These are phyloP conservation scores for Remorina albescens DNA, from an alignment of 2,797 vertebrate genomes.

Conservation along the genomic window DNA sequence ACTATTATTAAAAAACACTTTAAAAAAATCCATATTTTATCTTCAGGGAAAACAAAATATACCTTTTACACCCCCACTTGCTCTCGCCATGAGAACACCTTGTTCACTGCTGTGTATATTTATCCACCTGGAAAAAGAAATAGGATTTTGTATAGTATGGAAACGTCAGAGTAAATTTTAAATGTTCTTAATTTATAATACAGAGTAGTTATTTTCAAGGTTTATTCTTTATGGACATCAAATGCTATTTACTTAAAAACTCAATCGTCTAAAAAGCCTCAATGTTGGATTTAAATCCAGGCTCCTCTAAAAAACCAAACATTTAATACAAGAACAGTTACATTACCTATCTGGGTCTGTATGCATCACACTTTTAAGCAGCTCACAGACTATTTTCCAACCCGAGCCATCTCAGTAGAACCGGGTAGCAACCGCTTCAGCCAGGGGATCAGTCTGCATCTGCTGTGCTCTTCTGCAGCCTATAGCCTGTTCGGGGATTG, in stretches of 20 bases:
- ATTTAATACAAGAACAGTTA: not conserved
- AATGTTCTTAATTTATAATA: not conserved
- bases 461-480: conserved; percentile 60
- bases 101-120: not conserved
- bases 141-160: not conserved
- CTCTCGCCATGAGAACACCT: not conserved
- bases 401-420: conserved; percentile 47
- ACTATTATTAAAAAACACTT: not conserved
- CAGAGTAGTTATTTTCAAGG: not conserved
- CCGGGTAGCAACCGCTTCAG: conserved; percentile 50
- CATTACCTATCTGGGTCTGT: conserved; percentile 50
- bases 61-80: not conserved
- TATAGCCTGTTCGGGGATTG: conserved; percentile 52
- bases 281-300: conserved; percentile 44
- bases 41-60: not conserved
- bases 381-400: conserved; percentile 39
- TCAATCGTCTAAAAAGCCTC: conserved; percentile 13
- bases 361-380: conserved; percentile 45
- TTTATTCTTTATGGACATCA: not conserved
- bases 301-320: conserved; percentile 39
- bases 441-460: conserved; percentile 69
- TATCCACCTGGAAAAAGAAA: not conserved
- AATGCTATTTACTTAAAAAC: not conserved
- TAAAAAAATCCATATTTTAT: not conserved
- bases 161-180: not conserved